phyloP scores from a whole-genome alignment of 2,888 invertebrate species.

The Pherbina coryleti region DNA sequence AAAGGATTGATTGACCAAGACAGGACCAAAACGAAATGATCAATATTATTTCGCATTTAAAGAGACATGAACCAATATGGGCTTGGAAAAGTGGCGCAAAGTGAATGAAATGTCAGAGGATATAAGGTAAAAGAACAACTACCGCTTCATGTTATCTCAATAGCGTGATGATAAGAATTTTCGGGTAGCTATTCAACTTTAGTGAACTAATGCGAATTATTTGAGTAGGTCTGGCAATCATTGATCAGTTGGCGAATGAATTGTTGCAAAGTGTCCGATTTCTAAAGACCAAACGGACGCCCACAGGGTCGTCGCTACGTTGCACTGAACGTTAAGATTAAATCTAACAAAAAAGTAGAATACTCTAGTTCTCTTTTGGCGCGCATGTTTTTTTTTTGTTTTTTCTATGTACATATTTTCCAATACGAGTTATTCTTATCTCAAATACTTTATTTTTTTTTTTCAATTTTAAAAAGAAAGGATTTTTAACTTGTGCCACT shows the following conservation, averaged over 20 bases:
- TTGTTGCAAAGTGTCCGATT: constrained; percentile 30
- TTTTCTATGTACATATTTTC: no score
- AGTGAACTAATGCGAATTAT: constrained; percentile 5
- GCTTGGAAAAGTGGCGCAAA: neutral
- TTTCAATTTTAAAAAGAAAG: constrained; percentile 23
- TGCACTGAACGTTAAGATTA: constrained; percentile 2
- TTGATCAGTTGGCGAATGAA: neutral
- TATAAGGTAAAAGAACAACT: neutral
- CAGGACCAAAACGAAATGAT: neutral
- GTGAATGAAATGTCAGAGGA: neutral
- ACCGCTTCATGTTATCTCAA: neutral
- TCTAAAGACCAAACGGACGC: constrained; percentile 11
- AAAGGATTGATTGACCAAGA: constrained; percentile 28
- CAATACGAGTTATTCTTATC: neutral
- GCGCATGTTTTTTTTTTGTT: constrained; percentile 28
- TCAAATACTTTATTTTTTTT: neutral
- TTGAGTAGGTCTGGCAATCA: neutral
- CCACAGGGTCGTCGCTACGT: neutral
- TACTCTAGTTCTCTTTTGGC: constrained; percentile 6
- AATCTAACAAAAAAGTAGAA: neutral
- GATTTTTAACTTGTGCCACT: constrained; percentile 14
- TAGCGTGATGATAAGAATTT: neutral
- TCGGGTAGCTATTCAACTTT: neutral
- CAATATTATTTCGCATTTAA: constrained; percentile 22
- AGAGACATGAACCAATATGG: neutral